Percentiles rank a stretch among this genome's conserved stretches.
Evolutionary conservation across 2,888 invertebrate genomes (phyloP).

Genomic region (Alloplasta piceator): DNA sequence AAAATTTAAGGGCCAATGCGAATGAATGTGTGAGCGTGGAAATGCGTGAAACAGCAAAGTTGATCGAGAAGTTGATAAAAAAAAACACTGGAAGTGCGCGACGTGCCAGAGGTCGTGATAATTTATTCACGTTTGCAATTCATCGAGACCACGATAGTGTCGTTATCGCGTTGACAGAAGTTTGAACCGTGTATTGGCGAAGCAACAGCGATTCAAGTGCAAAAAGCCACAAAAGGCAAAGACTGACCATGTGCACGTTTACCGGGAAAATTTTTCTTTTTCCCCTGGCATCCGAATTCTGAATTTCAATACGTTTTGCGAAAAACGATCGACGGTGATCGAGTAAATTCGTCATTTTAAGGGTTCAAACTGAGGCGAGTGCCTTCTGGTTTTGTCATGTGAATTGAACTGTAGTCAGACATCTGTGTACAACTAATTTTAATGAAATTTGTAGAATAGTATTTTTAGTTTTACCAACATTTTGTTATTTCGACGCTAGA

Average conservation of each 20-base stretch:
- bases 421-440: slow-evolving; percentile 11
- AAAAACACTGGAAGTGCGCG: slow-evolving; percentile 40
- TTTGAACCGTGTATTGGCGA: neutral
- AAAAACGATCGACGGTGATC: neutral
- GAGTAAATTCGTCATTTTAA: neutral
- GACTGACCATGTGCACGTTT: neutral
- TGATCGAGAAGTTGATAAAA: no score
- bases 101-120: slow-evolving; percentile 40
- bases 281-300: neutral
- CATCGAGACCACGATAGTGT: neutral
- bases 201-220: neutral
- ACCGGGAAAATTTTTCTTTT: neutral
- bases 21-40: neutral
- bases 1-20: neutral
- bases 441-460: slow-evolving; percentile 8
- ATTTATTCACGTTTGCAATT: slow-evolving; percentile 32
- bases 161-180: neutral
- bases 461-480: neutral
- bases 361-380: neutral
- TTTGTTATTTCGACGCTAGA: neutral
- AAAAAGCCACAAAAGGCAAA: neutral
- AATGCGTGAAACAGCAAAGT: neutral
- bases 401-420: slow-evolving; percentile 15
- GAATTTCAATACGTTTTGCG: neutral
- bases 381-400: no score